A percentile compares a stretch with the other conserved stretches of the same genome.
Evolutionary conservation across 2,113 vertebrate species (phyloP).

Genomic region (Vicugna pacos): DNA sequence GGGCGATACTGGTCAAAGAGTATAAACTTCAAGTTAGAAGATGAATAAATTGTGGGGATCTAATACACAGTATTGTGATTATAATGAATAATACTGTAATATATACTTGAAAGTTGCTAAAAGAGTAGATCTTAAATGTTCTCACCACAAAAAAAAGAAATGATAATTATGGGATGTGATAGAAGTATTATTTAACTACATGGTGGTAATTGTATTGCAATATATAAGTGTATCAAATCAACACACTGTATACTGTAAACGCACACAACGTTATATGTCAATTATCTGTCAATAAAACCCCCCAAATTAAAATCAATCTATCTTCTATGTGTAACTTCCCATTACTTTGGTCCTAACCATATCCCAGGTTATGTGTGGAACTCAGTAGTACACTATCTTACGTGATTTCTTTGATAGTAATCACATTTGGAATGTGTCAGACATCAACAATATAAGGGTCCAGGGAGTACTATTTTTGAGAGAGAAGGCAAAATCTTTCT

Average conservation of each 20-base stretch:
- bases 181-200: background rate
- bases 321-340: background rate
- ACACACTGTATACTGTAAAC: background rate
- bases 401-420: conserved; percentile 27
- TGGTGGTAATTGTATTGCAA: background rate
- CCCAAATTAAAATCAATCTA: background rate
- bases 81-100: background rate
- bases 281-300: background rate
- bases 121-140: background rate
- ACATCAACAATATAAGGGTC: background rate
- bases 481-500: conserved; percentile 30
- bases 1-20: background rate
- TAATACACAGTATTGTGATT: background rate
- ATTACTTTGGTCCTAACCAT: conserved; percentile 22
- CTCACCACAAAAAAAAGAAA: background rate
- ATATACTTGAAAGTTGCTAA: background rate
- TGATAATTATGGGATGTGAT: background rate
- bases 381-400: background rate
- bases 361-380: background rate
- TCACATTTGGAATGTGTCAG: background rate
- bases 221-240: background rate
- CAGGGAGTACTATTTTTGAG: conserved; percentile 7
- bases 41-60: background rate
- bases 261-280: background rate
- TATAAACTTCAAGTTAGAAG: background rate